Conservation (phyloP, 2,888 invertebrate genomes). For the Acanthosoma haemorrhoidale region DNA sequence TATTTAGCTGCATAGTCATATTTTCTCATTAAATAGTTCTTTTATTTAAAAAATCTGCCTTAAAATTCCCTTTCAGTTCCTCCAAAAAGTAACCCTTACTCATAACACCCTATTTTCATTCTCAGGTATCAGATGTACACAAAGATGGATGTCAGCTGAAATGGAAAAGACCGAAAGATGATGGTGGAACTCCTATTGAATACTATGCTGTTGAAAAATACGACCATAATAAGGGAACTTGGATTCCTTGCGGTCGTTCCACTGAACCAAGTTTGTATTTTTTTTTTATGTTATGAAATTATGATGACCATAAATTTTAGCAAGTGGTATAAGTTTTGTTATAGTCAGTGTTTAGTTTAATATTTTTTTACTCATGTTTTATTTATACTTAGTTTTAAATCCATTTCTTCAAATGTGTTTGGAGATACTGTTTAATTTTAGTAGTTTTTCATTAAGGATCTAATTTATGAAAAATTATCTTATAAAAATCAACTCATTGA, state of each 20-base stretch:
- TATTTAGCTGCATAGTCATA: too few species aligned
- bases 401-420: too few species aligned
- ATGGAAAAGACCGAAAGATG: constrained; percentile 93
- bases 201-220: constrained; percentile 94
- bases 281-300: neutral
- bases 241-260: constrained; percentile 81
- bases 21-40: too few species aligned
- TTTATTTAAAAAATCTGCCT: too few species aligned
- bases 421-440: too few species aligned
- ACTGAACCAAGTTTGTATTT: constrained; percentile 65
- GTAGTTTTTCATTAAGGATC: too few species aligned
- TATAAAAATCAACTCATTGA: too few species aligned
- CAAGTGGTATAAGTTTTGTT: neutral
- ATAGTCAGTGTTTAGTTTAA: neutral
- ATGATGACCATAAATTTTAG: neutral
- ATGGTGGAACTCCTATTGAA: constrained; percentile 90
- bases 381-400: neutral
- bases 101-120: constrained; percentile 1
- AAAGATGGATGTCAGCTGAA: constrained; percentile 90
- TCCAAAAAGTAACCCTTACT: too few species aligned
- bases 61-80: too few species aligned
- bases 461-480: too few species aligned
- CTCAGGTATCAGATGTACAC: constrained; percentile 69
- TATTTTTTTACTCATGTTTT: neutral
- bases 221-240: constrained; percentile 81